Percentiles rank a stretch among this genome's conserved stretches.
These are phyloP conservation scores for Silurus aristotelis DNA, from an alignment of 2,797 vertebrate genomes.

Conservation along the genomic window DNA sequence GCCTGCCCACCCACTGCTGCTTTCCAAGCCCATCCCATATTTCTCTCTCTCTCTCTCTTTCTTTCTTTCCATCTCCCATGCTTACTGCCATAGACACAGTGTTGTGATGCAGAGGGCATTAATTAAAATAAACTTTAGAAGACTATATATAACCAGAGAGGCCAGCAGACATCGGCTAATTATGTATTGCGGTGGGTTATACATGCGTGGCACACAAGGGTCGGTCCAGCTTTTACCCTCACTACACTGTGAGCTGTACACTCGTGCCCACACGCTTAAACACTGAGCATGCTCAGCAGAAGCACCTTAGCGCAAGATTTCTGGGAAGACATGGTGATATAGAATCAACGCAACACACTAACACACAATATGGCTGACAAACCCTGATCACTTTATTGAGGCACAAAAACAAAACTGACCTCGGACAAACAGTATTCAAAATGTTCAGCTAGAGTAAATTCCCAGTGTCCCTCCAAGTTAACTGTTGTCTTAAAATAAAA, in stretches of 20 bases:
- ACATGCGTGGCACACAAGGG: conserved; percentile 42
- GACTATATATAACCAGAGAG: conserved; percentile 48
- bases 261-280: conserved; percentile 31
- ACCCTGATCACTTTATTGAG: not conserved
- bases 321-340: conserved; percentile 7
- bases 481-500: not conserved
- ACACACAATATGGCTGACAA: not conserved
- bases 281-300: conserved; percentile 47
- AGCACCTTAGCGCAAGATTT: conserved; percentile 22
- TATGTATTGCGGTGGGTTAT: conserved; percentile 39
- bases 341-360: not conserved
- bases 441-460: not conserved
- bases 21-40: conserved; percentile 15
- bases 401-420: not conserved
- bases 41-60: conserved; percentile 4
- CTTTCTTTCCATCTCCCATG: conserved; percentile 9
- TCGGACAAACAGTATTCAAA: not conserved
- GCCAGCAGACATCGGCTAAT: conserved; percentile 47
- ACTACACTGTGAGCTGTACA: conserved; percentile 2
- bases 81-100: conserved; percentile 23
- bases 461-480: not conserved
- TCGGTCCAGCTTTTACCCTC: conserved; percentile 11
- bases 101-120: conserved; percentile 37
- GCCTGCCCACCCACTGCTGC: conserved; percentile 25
- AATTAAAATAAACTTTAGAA: conserved; percentile 49